Base-by-base conservation (phyloP, 2,113 vertebrate species). In the Xiphophorus hellerii region DNA sequence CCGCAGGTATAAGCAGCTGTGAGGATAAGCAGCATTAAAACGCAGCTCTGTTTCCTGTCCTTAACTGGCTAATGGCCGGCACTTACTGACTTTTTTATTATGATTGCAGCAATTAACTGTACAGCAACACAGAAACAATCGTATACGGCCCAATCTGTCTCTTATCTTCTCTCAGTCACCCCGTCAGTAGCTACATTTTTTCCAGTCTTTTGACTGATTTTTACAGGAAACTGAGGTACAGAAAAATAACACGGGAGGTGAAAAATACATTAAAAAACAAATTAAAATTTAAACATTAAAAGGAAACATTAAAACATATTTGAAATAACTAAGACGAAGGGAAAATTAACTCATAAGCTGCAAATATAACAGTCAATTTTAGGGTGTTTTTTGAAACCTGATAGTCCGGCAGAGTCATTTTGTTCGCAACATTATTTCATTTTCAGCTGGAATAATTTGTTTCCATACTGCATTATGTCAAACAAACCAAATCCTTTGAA, bases 81-180 rank as follows among this genome's bases (percentile, higher is more conserved):
- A 92, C 91, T 93, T 89, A 92, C 75, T 86, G 88, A 70, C 76
- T 86, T 90, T 91, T 48, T 91, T 93, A 91, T 89, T 90, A 86
- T 91, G 87, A 93, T 89, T 88, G 87, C 84, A 72, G 70, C 87
- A 92, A 85, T 91, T 88, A 88, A 86, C 73, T 76, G 85, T 87
- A 88, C 83, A 87, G 83, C 74, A 79, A 77, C n/a, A 62, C 60
- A 68, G 66, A 77, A 68, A 58, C 25, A 58, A 58, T 58, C 25
- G 8, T n/a, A 58, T 10, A 58, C 76, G 78, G 39, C 39, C 69
- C 63, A 81, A 75, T 63, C 65, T 25, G 51, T 66, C 76, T 73
- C 76, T 51, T 63, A 37, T 10, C n/a, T 35, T 77, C 62, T 77
- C 39, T 68, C 63, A 54, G 58, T 68, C 33, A 83, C 77, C 37